These are phyloP conservation scores for Crocallis elinguaria DNA, from an alignment of 2,888 invertebrate genomes.

Conservation along the genomic window DNA sequence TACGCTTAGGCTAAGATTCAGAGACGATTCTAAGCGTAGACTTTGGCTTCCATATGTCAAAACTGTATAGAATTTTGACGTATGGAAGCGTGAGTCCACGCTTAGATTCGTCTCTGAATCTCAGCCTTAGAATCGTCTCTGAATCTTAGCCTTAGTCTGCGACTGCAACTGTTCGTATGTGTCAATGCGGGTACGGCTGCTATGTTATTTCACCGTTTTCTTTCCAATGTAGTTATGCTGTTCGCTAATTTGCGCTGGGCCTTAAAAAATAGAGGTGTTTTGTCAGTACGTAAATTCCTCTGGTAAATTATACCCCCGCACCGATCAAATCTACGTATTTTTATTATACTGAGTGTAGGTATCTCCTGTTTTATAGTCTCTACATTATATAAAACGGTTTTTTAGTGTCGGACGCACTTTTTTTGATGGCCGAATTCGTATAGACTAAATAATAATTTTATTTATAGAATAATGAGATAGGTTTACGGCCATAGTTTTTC, in stretches of 20 bases:
- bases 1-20: too few species aligned
- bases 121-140: too few species aligned
- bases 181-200: too few species aligned
- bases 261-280: neutral
- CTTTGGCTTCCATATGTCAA: too few species aligned
- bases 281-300: constrained; percentile 3
- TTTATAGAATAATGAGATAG: constrained; percentile 38
- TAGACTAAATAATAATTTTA: constrained; percentile 37
- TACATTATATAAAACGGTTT: constrained; percentile 40
- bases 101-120: too few species aligned
- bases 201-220: too few species aligned
- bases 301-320: constrained; percentile 1
- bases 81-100: too few species aligned
- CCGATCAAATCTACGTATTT: constrained; percentile 17
- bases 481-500: constrained; percentile 24
- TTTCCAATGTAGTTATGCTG: too few species aligned
- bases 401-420: constrained; percentile 46
- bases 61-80: too few species aligned
- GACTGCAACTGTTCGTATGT: too few species aligned
- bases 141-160: too few species aligned
- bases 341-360: constrained; percentile 11
- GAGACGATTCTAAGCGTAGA: too few species aligned
- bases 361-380: constrained; percentile 20
- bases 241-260: neutral
- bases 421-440: constrained; percentile 36